Evolutionary conservation across 2,888 invertebrate genomes (phyloP).

Genomic region (Phaonia tiefii): DNA sequence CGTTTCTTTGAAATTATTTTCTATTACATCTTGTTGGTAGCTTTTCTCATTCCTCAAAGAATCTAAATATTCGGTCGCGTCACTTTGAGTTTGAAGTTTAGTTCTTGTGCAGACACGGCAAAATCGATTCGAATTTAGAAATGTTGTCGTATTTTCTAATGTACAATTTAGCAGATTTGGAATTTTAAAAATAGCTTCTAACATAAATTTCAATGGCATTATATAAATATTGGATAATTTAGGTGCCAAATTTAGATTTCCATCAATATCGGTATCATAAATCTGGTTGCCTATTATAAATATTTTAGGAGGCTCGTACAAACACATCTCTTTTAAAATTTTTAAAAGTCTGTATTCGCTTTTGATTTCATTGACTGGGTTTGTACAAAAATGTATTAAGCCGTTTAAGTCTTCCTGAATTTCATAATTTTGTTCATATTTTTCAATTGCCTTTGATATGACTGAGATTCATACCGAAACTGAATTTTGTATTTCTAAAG

Average conservation of each 20-base stretch:
- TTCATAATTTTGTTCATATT: not conserved
- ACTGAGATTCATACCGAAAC: slow-evolving; percentile 38
- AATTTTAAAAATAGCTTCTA: too few relatives aligned
- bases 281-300: slow-evolving; percentile 26
- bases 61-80: slow-evolving; percentile 57
- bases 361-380: slow-evolving; percentile 41
- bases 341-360: slow-evolving; percentile 39
- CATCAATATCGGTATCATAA: slow-evolving; percentile 21
- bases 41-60: slow-evolving; percentile 59
- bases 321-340: slow-evolving; percentile 27
- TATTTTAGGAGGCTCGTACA: slow-evolving; percentile 38
- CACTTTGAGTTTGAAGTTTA: slow-evolving; percentile 59
- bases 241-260: slow-evolving; percentile 35
- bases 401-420: slow-evolving; percentile 21
- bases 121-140: slow-evolving; percentile 50
- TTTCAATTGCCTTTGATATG: slow-evolving; percentile 33
- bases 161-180: slow-evolving; percentile 48
- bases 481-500: slow-evolving; percentile 25
- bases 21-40: slow-evolving; percentile 60
- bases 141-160: slow-evolving; percentile 44
- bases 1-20: slow-evolving; percentile 63
- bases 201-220: too few relatives aligned
- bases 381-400: slow-evolving; percentile 39
- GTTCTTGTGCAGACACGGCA: slow-evolving; percentile 66
- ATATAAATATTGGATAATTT: slow-evolving; percentile 49